Conservation (phyloP, 1,140 invertebrate genomes). For the Apis florea region DNA sequence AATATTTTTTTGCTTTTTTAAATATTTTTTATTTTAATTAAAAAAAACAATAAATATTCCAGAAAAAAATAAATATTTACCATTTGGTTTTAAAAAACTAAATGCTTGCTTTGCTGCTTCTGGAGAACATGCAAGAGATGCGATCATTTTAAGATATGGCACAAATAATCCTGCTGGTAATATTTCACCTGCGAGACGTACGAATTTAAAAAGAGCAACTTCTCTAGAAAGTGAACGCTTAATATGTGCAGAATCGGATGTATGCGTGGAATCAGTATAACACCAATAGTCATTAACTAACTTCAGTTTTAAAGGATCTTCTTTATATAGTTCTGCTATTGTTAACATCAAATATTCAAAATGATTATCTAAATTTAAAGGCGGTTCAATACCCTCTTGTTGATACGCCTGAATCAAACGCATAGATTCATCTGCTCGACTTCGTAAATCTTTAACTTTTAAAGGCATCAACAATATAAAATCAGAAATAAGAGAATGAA, state of each 20-base stretch:
- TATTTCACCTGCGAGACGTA: constrained; percentile 92
- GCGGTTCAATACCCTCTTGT: constrained; percentile 90
- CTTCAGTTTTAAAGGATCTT: constrained; percentile 87
- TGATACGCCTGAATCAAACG: constrained; percentile 90
- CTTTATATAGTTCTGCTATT: constrained; percentile 89
- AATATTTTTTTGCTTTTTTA: background rate
- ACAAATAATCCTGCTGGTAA: constrained; percentile 92
- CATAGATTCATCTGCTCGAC: constrained; percentile 93
- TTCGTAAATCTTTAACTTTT: constrained; percentile 91
- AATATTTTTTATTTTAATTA: background rate
- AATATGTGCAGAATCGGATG: constrained; percentile 70
- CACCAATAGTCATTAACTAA: constrained; percentile 92
- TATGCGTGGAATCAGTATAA: constrained; percentile 73
- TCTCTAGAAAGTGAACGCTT: constrained; percentile 82
- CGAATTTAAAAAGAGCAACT: constrained; percentile 94
- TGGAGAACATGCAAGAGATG: constrained; percentile 87
- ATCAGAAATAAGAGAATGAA: constrained; percentile 94
- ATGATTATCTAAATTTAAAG: constrained; percentile 87
- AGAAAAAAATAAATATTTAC: constrained; percentile 61
- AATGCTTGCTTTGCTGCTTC: constrained; percentile 90
- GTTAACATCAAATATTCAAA: constrained; percentile 92
- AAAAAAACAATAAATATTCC: constrained; percentile 49
- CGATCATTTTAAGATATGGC: constrained; percentile 93
- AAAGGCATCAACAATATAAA: constrained; percentile 96
- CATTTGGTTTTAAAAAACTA: constrained; percentile 90